Percentiles rank a stretch among this genome's conserved stretches.
phyloP scores from a whole-genome alignment of 2,888 invertebrate species.

The Epinotia demarniana region DNA sequence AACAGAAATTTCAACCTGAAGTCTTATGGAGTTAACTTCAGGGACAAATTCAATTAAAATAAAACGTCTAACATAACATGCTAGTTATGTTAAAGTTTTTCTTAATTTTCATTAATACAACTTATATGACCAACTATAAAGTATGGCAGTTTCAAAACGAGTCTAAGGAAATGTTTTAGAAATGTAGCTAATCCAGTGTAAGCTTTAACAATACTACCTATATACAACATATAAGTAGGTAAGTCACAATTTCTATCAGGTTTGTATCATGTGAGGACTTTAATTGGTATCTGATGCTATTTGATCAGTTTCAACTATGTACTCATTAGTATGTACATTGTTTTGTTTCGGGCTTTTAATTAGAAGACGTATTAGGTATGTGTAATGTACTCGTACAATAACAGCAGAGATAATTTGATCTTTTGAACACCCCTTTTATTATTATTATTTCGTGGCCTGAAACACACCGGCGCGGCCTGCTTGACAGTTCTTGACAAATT shows the following conservation, averaged over 20 bases:
- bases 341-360: background rate
- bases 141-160: slow-evolving; percentile 1
- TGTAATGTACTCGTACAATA: background rate
- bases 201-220: background rate
- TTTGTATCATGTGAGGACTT: background rate
- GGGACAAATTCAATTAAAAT: background rate
- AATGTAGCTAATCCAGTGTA: background rate
- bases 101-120: background rate
- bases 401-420: background rate
- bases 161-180: background rate
- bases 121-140: background rate
- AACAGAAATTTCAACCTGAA: background rate
- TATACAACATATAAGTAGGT: background rate
- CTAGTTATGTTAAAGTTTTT: background rate
- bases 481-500: no score
- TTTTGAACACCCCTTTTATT: background rate
- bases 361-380: background rate
- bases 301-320: background rate
- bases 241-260: slow-evolving; percentile 4
- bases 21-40: background rate
- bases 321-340: background rate
- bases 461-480: no score
- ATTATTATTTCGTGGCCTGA: background rate
- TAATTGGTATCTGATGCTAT: background rate
- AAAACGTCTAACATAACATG: background rate